Evolutionary conservation across 1,140 invertebrate species (phyloP).

Genomic region (Trachymyrmex cornetzi): DNA sequence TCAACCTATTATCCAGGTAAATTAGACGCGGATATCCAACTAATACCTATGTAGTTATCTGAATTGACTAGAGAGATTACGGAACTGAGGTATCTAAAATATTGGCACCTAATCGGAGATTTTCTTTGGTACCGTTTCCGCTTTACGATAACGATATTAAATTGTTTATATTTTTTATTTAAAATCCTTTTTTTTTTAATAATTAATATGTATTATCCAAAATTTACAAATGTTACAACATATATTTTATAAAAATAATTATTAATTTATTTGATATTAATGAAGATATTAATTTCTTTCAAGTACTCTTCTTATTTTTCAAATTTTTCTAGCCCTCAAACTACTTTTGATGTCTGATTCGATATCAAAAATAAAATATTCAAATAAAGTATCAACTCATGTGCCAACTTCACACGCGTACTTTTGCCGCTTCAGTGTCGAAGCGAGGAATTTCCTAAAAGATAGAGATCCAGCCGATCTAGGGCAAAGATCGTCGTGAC

Average conservation of each 20-base stretch:
- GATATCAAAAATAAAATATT: not conserved
- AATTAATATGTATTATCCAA: not conserved
- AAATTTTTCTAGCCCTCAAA: not conserved
- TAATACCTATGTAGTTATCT: constrained; percentile 36
- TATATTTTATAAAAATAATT: not conserved
- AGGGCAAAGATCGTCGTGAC: constrained; percentile 37
- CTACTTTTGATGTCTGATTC: not conserved
- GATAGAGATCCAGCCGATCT: constrained; percentile 31
- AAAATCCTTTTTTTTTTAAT: not conserved
- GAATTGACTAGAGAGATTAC: constrained; percentile 32
- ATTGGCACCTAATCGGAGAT: constrained; percentile 4
- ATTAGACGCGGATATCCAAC: constrained; percentile 26
- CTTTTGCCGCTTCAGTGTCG: not conserved
- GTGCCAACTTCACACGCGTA: too few species aligned
- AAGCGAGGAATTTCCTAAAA: not conserved
- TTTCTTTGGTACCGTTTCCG: not conserved
- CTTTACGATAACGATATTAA: not conserved
- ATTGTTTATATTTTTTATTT: not conserved
- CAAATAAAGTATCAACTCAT: not conserved
- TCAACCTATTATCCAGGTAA: constrained; percentile 25
- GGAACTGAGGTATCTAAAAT: not conserved
- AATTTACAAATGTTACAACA: not conserved
- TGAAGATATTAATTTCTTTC: not conserved
- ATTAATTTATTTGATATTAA: not conserved
- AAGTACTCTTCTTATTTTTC: not conserved